phyloP scores from a whole-genome alignment of 2,797 vertebrate species.

The Borostomias antarcticus region DNA sequence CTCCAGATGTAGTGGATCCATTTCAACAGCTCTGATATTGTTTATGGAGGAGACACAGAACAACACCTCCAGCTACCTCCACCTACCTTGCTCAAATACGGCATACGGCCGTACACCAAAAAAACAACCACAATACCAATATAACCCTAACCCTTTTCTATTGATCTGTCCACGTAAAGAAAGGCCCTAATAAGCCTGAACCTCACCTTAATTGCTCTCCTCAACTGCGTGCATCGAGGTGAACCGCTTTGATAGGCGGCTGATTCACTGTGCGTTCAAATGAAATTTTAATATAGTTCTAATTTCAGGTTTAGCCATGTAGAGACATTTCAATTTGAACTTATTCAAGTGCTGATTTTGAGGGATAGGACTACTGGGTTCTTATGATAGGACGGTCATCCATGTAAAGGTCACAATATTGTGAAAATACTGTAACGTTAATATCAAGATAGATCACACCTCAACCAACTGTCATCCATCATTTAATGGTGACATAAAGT shows the following conservation, averaged over 20 bases:
- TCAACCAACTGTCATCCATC: neutral
- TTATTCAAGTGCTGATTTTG: no score
- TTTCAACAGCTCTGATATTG: slow-evolving; percentile 78
- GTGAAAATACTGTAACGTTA: slow-evolving; percentile 63
- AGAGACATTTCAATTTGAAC: neutral
- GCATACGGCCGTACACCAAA: neutral
- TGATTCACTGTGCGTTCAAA: no score
- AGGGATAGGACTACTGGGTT: no score
- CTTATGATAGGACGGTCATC: no score
- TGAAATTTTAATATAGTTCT: neutral
- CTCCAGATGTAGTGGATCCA: slow-evolving; percentile 82
- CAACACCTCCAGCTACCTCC: slow-evolving; percentile 37
- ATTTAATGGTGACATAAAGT: neutral
- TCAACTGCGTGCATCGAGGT: neutral
- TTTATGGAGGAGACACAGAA: slow-evolving; percentile 70
- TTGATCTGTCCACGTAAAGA: neutral
- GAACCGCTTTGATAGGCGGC: neutral
- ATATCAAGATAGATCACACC: slow-evolving; percentile 70
- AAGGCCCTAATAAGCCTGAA: no score
- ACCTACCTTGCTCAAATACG: neutral
- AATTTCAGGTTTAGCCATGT: neutral
- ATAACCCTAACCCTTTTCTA: neutral
- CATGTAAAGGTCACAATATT: slow-evolving; percentile 74
- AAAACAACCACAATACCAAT: neutral
- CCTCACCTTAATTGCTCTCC: neutral